phyloP scores from a whole-genome alignment of 2,113 vertebrate genomes.

The Heterocephalus glaber region DNA sequence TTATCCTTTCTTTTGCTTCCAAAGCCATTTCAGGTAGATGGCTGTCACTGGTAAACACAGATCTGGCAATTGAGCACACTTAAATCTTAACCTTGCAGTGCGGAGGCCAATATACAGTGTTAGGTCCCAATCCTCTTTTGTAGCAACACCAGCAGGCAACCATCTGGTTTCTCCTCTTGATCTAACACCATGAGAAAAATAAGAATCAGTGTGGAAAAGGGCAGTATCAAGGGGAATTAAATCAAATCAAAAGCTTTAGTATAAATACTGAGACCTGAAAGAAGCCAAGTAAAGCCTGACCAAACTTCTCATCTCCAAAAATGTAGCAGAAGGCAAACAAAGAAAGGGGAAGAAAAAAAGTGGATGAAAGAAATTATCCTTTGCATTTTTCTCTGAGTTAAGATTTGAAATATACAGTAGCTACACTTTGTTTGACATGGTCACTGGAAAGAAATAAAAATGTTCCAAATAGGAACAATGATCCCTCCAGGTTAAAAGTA shows the following conservation, averaged over 20 bases:
- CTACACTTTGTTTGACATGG: not conserved
- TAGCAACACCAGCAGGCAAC: not conserved
- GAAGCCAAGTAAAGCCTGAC: not conserved
- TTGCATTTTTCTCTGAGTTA: not conserved
- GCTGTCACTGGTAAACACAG: not conserved
- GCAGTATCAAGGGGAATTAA: not conserved
- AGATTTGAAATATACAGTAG: not conserved
- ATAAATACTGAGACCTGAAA: not conserved
- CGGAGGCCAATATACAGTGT: not conserved
- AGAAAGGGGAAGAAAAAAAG: not conserved
- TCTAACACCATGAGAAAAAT: not conserved
- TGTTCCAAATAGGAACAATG: not conserved
- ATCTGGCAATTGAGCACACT: not conserved
- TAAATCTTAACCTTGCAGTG: not conserved
- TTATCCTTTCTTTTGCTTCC: not conserved
- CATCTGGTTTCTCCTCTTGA: not conserved
- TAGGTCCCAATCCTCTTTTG: not conserved
- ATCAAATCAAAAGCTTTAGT: not conserved
- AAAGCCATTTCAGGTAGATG: not conserved
- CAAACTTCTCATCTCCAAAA: not conserved
- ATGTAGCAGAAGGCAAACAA: not conserved
- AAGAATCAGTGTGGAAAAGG: not conserved
- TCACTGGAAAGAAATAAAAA: not conserved
- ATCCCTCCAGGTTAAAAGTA: not conserved
- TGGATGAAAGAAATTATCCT: not conserved